phyloP scores from a whole-genome alignment of 2,797 vertebrate genomes.

The Sebastes trivittatus region DNA sequence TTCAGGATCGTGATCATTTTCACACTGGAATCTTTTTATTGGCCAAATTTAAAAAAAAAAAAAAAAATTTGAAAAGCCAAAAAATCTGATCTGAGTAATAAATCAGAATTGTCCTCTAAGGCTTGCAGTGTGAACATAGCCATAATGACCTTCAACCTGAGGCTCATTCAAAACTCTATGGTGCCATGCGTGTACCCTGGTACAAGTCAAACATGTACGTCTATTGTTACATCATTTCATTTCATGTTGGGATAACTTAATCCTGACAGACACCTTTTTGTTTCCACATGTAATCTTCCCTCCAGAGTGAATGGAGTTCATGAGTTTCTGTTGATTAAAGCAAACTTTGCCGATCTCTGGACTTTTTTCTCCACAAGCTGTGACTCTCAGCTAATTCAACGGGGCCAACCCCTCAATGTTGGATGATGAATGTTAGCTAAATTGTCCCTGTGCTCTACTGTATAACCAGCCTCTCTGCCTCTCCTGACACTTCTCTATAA shows the following conservation, averaged over 20 bases:
- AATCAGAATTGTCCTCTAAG: no score
- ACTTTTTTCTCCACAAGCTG: neutral
- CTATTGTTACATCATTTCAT: neutral
- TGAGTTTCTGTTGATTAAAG: neutral
- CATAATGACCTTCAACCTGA: neutral
- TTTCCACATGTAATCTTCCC: neutral
- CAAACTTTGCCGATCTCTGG: slow-evolving; percentile 24
- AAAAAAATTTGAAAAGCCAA: no score
- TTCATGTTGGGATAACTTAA: neutral
- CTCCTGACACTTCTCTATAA: slow-evolving; percentile 61
- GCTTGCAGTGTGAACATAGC: no score
- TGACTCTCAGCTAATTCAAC: slow-evolving; percentile 13
- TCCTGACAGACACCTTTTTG: neutral
- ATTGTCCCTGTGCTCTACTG: slow-evolving; percentile 29
- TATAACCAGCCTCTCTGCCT: slow-evolving; percentile 55
- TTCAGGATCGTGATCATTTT: no score
- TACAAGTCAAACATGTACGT: neutral
- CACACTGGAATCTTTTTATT: no score
- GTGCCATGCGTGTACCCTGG: neutral
- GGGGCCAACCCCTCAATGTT: neutral
- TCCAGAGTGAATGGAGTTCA: neutral
- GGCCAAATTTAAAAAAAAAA: no score
- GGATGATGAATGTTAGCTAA: slow-evolving; percentile 36
- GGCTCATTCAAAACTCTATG: neutral
- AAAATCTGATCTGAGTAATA: no score